Evolutionary conservation across 2,113 vertebrate species (phyloP), one percentile per base, ranked within the genome.

Genomic region (Aegotheles bennettii): DNA sequence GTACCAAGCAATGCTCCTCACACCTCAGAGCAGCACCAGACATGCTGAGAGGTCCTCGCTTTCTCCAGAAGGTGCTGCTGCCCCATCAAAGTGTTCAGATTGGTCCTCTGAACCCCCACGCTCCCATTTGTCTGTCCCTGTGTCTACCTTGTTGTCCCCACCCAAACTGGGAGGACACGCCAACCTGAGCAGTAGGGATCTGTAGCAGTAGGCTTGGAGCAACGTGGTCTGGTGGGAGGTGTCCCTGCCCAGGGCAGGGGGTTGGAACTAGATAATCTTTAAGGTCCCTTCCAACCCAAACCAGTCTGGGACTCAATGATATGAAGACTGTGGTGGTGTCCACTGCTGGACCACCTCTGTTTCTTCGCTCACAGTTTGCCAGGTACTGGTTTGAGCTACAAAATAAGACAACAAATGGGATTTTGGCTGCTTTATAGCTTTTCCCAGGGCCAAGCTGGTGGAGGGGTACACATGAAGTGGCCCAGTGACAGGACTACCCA

Each of bases 1-100:
- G 33, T 29, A 25, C 3, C 0, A 9, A n/a, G 2, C 0, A 0
- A 3, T n/a, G 28, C 43, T 86, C 13, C 45, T 57, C 2, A 0
- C 28, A 10, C 33, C 40, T 14, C 4, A 19, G 16, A 61, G 12
- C 0, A 0, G 28, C 51, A 16, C 18, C 60, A 40, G 28, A 9
- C 31, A 33, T 84, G 10, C 47, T 74, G 25, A 24, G 36, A 33
- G 35, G 1, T 29, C 31, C 10, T 83, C 38, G 5, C 13, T 69
- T 60, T 60, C 67, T 45, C 31, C 11, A 4, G 42, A 86, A 53
- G 67, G 5, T 80, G 31, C 13, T 87, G 47, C 60, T 59, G 25
- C 59, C 35, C 45, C 35, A 3, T 74, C 42, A 48, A 26, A 67
- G n/a, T n/a, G n/a, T 4, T 5, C 7, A 12, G 54, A 20, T 3